phyloP scores from a whole-genome alignment of 2,113 vertebrate genomes.

The Macaca fascicularis region T2T-MFA8v1.1 NC_088390.1:2318501-2319000 shows the following conservation, averaged over 20 bases:
- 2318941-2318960: background rate
- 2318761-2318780: background rate
- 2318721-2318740: background rate
- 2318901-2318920: conserved; percentile 18
- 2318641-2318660: no score
- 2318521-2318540: conserved; percentile 25
- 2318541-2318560: conserved; percentile 37
- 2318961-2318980: conserved; percentile 60
- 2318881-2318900: conserved; percentile 26
- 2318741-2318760: background rate
- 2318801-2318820: background rate
- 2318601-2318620: background rate
- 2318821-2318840: background rate
- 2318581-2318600: background rate
- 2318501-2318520: conserved; percentile 52
- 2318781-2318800: background rate
- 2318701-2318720: background rate
- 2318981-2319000: conserved; percentile 1
- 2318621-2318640: no score
- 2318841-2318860: background rate
- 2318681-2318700: no score
- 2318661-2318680: no score
- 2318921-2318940: conserved; percentile 47
- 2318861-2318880: background rate
- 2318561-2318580: conserved; percentile 5